Percentiles rank a stretch among this genome's conserved stretches.
These are phyloP conservation scores for Steinernema carpocapsae DNA, from an alignment of 2,888 invertebrate species.

Conservation along the genomic window DNA sequence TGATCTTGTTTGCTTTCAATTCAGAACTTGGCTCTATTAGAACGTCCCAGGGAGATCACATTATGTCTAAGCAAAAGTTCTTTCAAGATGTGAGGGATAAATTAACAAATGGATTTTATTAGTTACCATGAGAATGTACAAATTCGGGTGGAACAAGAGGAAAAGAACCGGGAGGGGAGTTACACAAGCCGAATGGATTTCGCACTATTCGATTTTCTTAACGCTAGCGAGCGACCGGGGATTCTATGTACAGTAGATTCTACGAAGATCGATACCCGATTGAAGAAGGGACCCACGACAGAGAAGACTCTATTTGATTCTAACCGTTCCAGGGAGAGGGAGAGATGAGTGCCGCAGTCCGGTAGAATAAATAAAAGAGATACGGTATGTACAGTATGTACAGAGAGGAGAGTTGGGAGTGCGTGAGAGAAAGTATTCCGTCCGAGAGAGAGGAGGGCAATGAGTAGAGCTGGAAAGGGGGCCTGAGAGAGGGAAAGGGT, in stretches of 20 bases:
- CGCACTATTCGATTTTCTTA: slow-evolving; percentile 29
- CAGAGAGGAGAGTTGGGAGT: slow-evolving; percentile 11
- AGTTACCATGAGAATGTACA: slow-evolving; percentile 22
- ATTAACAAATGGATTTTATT: slow-evolving; percentile 20
- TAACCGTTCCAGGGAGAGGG: slow-evolving; percentile 20
- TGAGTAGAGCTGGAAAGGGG: slow-evolving; percentile 9
- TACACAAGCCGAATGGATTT: slow-evolving; percentile 12
- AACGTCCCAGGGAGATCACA: no score
- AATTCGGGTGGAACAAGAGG: slow-evolving; percentile 1
- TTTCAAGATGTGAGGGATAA: neutral
- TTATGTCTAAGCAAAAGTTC: no score
- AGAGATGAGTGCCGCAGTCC: neutral
- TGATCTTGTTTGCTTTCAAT: no score
- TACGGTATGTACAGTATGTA: slow-evolving; percentile 30
- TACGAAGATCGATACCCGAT: slow-evolving; percentile 11
- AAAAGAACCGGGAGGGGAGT: slow-evolving; percentile 7
- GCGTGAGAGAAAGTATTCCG: slow-evolving; percentile 22
- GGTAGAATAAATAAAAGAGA: neutral
- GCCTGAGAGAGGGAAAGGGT: slow-evolving; percentile 29
- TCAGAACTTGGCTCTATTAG: no score
- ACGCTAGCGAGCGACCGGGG: neutral
- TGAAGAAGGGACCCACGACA: slow-evolving; percentile 17
- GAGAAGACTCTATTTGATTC: neutral
- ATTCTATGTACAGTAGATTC: neutral
- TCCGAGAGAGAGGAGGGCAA: neutral